Base-by-base conservation (phyloP, 2,888 invertebrate genomes). In the Orthosia incerta region DNA sequence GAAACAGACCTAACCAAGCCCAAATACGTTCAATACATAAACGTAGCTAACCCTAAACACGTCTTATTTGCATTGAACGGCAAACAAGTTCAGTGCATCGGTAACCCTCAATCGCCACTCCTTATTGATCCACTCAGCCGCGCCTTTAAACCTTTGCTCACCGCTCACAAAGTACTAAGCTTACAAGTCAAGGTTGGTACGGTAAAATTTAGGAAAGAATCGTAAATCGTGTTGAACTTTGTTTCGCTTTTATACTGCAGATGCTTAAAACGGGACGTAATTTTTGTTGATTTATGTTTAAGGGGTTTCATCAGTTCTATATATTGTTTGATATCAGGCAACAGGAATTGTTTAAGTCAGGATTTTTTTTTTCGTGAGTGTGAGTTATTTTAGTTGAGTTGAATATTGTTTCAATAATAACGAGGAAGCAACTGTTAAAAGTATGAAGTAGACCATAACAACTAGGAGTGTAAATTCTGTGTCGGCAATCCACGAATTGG, bases 111-210 rank as follows among this genome's bases (percentile, higher is more conserved):
- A 68, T 69, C 46, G 62, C 71, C 76, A 18, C 71, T 46, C 81
- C 71, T 50, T 80, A 82, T 80, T 80, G 76, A 76, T 82, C 71
- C 69, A 72, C 56, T 57, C 63, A 39, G 63, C 84, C 71, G 71
- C 84, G 64, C 80, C 84, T 80, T 79, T 70, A 64, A 79, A 71
- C 80, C 70, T 83, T 79, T 55, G 26, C 65, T 66, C 63, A 51
- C 64, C 59, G 61, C 59, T 59, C 62, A 51, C 75, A 61, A 80
- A 65, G 55, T 80, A 80, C 69, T 74, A 62, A 51, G 50, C 66
- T 66, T 61, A 50, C 55, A 46, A 60, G 69, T 53, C 53, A 83
- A 39, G 53, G 4, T 20, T 20, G 50, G 48, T 26, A 64, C 51
- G 56, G 23, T 45, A 67, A 64, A 82, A 50, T 80, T 57, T 56